Percentiles rank a stretch among this genome's conserved stretches.
Evolutionary conservation across 2,888 invertebrate species (phyloP).

Genomic region (Auanema freiburgensis): DNA sequence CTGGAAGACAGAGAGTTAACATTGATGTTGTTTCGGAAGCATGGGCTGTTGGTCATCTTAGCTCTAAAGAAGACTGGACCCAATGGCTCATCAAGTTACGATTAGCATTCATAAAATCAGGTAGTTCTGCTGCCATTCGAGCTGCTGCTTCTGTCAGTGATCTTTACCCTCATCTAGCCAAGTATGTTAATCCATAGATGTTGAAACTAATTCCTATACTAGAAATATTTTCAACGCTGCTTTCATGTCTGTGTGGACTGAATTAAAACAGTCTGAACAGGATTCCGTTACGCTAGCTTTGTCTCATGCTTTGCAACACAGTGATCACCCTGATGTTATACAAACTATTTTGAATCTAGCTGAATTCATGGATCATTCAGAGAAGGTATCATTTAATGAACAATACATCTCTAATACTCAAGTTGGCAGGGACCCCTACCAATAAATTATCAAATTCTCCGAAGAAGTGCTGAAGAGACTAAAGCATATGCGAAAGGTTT

Average conservation of each 20-base stretch:
- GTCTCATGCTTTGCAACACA: constrained; percentile 77
- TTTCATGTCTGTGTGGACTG: constrained; percentile 98
- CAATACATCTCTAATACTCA: neutral
- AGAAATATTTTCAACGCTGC: constrained; percentile 96
- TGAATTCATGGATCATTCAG: constrained; percentile 99
- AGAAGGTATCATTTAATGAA: constrained; percentile 69
- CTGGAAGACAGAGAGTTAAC: too few relatives aligned
- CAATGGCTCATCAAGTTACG: constrained; percentile 92
- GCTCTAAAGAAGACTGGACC: constrained; percentile 84
- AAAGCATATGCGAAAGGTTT: constrained; percentile 81
- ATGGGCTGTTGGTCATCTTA: constrained; percentile 25
- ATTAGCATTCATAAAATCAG: constrained; percentile 83
- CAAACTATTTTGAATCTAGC: constrained; percentile 79
- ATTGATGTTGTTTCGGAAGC: constrained; percentile 20
- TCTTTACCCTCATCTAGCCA: constrained; percentile 89
- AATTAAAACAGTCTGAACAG: constrained; percentile 80
- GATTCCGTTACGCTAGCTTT: constrained; percentile 83
- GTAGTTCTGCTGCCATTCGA: constrained; percentile 88
- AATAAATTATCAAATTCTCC: constrained; percentile 82
- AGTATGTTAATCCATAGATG: constrained; percentile 54
- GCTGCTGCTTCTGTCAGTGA: constrained; percentile 90
- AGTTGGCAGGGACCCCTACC: constrained; percentile 79
- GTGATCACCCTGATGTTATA: constrained; percentile 66
- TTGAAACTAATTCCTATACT: neutral
- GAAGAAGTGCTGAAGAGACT: constrained; percentile 91